A percentile compares a stretch with the other conserved stretches of the same genome.
Evolutionary conservation across 1,140 invertebrate genomes (phyloP).

Genomic region (Thaumetopoea pityocampa): DNA sequence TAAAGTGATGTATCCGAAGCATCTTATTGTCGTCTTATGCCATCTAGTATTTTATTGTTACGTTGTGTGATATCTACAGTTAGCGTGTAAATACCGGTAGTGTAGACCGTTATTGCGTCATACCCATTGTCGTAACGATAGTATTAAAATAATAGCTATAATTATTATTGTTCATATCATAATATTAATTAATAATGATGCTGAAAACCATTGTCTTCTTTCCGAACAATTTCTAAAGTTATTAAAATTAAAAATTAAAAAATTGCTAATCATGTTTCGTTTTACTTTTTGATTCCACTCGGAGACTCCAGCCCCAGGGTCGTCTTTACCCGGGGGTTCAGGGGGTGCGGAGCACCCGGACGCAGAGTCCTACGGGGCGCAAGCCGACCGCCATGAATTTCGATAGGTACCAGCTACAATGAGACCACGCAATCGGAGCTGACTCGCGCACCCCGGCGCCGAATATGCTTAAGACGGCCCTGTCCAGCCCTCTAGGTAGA

Average conservation of each 20-base stretch:
- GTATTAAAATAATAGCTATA: constrained; percentile 67
- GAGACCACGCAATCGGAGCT: no score
- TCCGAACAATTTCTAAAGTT: constrained; percentile 78
- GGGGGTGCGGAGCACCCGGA: no score
- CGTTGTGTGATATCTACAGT: constrained; percentile 30
- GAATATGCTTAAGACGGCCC: no score
- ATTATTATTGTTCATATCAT: constrained; percentile 78
- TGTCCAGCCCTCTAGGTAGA: not conserved
- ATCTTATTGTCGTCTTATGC: constrained; percentile 25
- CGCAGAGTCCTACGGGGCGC: no score
- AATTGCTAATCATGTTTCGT: constrained; percentile 69
- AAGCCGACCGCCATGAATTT: no score
- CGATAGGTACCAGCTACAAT: no score
- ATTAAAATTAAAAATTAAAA: constrained; percentile 76
- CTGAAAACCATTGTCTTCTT: constrained; percentile 75
- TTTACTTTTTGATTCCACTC: no score
- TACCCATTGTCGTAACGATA: constrained; percentile 62
- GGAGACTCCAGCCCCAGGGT: no score
- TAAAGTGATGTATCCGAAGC: constrained; percentile 37
- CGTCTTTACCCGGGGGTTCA: no score
- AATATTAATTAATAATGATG: constrained; percentile 67
- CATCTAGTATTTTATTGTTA: constrained; percentile 54
- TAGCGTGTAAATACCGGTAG: constrained; percentile 56
- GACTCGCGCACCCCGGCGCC: no score
- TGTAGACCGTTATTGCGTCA: constrained; percentile 53